Evolutionary conservation across 2,113 vertebrate species (phyloP).

Genomic region (Sula dactylatra): DNA sequence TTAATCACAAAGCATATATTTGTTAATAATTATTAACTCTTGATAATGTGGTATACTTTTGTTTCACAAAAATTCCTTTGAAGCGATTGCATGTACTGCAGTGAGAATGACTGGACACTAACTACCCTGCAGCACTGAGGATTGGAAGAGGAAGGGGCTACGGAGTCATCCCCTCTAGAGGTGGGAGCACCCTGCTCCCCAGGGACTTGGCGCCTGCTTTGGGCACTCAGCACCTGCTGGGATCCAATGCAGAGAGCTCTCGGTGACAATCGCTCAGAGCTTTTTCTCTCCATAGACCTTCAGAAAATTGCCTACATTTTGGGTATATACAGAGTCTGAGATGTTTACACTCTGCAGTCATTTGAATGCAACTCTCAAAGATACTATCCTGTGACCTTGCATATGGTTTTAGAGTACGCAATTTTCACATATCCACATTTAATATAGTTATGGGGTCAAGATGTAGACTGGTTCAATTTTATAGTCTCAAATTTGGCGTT

Average conservation of each 20-base stretch:
- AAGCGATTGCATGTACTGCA: not conserved
- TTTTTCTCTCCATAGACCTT: not conserved
- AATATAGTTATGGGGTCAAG: not conserved
- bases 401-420: not conserved
- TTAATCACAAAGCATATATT: constrained; percentile 39
- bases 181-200: not conserved
- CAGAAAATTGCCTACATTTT: not conserved
- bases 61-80: not conserved
- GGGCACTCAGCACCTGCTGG: not conserved
- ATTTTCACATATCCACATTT: not conserved
- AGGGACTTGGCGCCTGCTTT: not conserved
- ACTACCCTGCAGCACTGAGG: not conserved
- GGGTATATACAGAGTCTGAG: not conserved
- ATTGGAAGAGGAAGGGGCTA: not conserved
- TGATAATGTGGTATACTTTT: not conserved
- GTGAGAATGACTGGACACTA: not conserved
- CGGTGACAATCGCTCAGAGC: not conserved
- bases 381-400: not conserved
- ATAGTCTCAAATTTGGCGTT: not conserved
- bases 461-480: not conserved
- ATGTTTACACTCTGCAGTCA: not conserved
- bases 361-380: not conserved
- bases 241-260: not conserved
- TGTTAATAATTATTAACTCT: constrained; percentile 21
- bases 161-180: not conserved